Percentiles rank a stretch among this genome's conserved stretches.
These are phyloP conservation scores for Lepidocolaptes lacrymiger DNA, from an alignment of 2,797 vertebrate genomes.

Conservation along the genomic window DNA sequence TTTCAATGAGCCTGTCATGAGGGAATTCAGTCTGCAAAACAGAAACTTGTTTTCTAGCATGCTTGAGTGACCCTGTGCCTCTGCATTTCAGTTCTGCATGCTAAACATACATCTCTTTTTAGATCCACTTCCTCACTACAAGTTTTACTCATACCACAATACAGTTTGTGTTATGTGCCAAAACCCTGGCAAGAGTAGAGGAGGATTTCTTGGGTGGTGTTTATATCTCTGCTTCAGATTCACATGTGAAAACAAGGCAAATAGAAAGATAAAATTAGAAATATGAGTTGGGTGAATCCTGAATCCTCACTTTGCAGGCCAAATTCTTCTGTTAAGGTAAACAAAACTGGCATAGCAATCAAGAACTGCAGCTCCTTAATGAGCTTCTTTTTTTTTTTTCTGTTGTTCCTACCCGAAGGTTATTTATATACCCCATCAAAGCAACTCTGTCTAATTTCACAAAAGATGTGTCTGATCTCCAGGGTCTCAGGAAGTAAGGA, in stretches of 20 bases:
- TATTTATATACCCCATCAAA: background rate
- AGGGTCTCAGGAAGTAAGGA: background rate
- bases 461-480: background rate
- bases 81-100: background rate
- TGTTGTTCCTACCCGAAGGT: background rate
- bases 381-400: background rate
- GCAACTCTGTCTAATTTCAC: background rate
- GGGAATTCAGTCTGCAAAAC: background rate
- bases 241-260: background rate
- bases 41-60: background rate
- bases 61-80: background rate
- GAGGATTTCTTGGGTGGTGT: background rate
- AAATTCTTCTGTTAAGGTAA: background rate
- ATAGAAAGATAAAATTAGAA: background rate
- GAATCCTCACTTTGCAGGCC: background rate
- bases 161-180: background rate
- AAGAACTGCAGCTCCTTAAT: background rate
- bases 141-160: background rate
- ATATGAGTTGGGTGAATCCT: background rate
- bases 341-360: background rate
- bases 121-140: background rate
- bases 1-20: background rate
- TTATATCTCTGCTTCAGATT: background rate
- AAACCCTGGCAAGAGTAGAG: background rate
- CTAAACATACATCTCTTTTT: background rate